These are phyloP conservation scores for Halcyon leucocephala DNA, from an alignment of 2,797 vertebrate species.

Conservation along the genomic window DNA sequence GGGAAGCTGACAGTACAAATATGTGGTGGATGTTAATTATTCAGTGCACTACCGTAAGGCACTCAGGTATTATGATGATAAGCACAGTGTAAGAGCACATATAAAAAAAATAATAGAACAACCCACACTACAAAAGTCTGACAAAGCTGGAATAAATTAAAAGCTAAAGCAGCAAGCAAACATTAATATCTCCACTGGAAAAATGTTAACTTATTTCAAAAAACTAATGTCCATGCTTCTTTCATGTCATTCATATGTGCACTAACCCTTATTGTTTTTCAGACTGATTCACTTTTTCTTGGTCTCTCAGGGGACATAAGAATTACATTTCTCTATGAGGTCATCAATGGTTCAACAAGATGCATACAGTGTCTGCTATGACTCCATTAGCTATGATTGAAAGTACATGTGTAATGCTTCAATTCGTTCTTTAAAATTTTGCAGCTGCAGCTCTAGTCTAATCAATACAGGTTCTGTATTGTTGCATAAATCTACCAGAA, in stretches of 20 bases:
- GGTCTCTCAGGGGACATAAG: background rate
- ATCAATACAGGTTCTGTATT: background rate
- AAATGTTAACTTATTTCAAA: background rate
- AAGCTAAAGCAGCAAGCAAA: background rate
- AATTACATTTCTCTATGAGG: background rate
- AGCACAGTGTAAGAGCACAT: background rate
- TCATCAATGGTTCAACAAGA: background rate
- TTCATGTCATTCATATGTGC: background rate
- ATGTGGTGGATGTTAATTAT: slow-evolving; percentile 38
- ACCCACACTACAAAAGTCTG: background rate
- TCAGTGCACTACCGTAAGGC: background rate
- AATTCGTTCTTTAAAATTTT: background rate
- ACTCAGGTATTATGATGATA: background rate
- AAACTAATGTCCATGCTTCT: background rate
- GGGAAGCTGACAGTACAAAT: slow-evolving; percentile 36
- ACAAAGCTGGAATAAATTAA: slow-evolving; percentile 29
- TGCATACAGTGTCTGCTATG: rapidly evolving
- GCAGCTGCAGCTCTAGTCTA: background rate
- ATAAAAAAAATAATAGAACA: slow-evolving; percentile 11
- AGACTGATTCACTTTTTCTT: background rate
- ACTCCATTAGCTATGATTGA: background rate
- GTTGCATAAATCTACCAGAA: background rate
- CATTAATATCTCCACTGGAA: background rate
- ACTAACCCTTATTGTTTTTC: background rate
- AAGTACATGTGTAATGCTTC: background rate